These are phyloP conservation scores for Phenganax stokvisi DNA, from an alignment of 92 coral and sea anemone genomes.

Conservation along the genomic window DNA sequence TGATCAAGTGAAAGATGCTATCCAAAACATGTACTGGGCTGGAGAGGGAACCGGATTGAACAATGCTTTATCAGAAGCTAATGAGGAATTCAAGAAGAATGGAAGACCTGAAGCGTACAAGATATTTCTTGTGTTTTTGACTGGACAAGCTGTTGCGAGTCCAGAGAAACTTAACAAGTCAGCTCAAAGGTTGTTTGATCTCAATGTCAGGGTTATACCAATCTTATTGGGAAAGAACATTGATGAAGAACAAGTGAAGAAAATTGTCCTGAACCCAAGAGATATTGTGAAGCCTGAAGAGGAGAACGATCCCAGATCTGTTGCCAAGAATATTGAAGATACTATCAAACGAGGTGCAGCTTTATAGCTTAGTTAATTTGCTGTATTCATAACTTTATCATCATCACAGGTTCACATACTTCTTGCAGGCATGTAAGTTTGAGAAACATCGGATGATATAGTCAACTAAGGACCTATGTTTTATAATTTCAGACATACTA, in stretches of 20 bases:
- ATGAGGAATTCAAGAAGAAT: constrained; percentile 15
- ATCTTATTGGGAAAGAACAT: constrained; percentile 63
- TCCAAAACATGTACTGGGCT: constrained; percentile 18
- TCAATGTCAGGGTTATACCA: constrained; percentile 56
- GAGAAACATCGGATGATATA: background rate
- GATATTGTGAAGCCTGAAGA: constrained; percentile 35
- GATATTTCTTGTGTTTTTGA: constrained; percentile 48
- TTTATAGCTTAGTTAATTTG: background rate
- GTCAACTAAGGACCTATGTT: background rate
- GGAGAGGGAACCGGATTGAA: constrained; percentile 41
- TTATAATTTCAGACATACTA: no score
- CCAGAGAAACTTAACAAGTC: constrained; percentile 41
- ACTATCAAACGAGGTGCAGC: constrained; percentile 39
- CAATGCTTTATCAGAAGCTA: constrained; percentile 37
- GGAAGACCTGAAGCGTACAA: constrained; percentile 47
- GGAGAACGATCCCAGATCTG: constrained; percentile 27
- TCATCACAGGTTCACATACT: no score
- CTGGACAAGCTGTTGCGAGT: constrained; percentile 52
- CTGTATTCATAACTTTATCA: no score
- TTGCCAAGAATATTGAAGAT: constrained; percentile 35
- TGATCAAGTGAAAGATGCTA: constrained; percentile 4
- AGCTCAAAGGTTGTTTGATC: constrained; percentile 45
- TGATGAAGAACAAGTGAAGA: constrained; percentile 43
- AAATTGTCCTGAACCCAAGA: constrained; percentile 21
- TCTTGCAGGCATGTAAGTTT: background rate